Evolutionary conservation across 2,113 vertebrate species (phyloP), one percentile per base, ranked within the genome.

Genomic region (Mobula hypostoma): DNA sequence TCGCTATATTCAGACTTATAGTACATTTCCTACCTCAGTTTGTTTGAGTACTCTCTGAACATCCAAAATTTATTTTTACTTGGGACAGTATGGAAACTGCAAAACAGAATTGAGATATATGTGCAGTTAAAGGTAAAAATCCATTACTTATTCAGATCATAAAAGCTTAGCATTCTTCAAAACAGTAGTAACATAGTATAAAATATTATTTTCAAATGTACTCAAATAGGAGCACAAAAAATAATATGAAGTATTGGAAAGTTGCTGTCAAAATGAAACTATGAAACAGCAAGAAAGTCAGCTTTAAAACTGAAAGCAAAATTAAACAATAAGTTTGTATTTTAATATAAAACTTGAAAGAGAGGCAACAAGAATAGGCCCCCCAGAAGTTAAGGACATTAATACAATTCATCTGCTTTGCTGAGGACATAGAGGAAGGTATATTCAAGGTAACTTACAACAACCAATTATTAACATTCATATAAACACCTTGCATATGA

Each of bases 51-150:
- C 83, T 96, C 97, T 95, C 96, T 97, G 95, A 96, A 98, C 96
- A 97, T 98, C 96, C 96, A 97, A 95, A 97, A 96, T 70, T 97
- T 96, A 96, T 97, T 97, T 97, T 97, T 98, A 95, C 97, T 97
- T 95, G 97, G 96, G 94, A 96, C 97, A 95, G 98, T 98, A 94
- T 99, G 99, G 96, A 98, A 99, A 96, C 99, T 99, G 94, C 76
- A 95, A 63, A 94, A 32, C 12, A 58, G 78, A 94, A 21, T 29
- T 3, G 9, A 27, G 61, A 68, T 7, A 68, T 87, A 7, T 7
- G 36, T 82, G 40, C 36, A 82, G 15, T 56, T 82, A 24, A 15
- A 29, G 83, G 11, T 14, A 24, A 63, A 2, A 66, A 66, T 66
- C 61, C 61, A 66, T 7, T 36, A 17, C 19, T 79, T 9, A 79